These are phyloP conservation scores for Drosophila pandora DNA, from an alignment of 1,140 invertebrate species.

Conservation along the genomic window DNA sequence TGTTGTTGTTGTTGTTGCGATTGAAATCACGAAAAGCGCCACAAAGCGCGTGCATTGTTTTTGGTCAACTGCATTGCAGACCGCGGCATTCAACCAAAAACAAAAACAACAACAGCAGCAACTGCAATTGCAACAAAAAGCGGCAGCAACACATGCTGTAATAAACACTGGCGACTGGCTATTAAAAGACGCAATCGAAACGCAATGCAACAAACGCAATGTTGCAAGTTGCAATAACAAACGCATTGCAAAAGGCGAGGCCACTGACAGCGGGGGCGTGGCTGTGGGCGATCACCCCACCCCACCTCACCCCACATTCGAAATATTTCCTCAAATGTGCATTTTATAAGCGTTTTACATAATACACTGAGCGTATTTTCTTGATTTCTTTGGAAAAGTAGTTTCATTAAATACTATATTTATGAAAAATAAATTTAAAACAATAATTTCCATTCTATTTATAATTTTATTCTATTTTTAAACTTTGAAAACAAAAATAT, in stretches of 20 bases:
- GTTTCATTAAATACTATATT: too few species aligned
- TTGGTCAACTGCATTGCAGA: constrained; percentile 73
- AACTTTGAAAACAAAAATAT: too few species aligned
- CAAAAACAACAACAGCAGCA: constrained; percentile 5
- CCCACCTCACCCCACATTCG: too few species aligned
- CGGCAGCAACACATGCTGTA: constrained; percentile 3
- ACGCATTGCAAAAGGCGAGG: constrained; percentile 11
- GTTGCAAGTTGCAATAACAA: too few species aligned
- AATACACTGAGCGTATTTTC: neutral
- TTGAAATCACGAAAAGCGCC: constrained; percentile 62
- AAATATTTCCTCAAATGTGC: neutral
- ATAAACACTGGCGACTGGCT: constrained; percentile 24
- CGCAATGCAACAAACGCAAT: constrained; percentile 14
- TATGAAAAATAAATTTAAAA: too few species aligned
- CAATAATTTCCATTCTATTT: too few species aligned
- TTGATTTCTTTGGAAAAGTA: too few species aligned
- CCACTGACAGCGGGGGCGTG: constrained; percentile 27
- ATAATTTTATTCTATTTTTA: too few species aligned
- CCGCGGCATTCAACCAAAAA: constrained; percentile 16
- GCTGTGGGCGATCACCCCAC: constrained; percentile 3
- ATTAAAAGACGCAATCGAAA: constrained; percentile 50
- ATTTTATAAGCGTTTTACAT: neutral
- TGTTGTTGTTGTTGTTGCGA: constrained; percentile 43
- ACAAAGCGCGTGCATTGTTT: constrained; percentile 72
- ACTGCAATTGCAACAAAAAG: constrained; percentile 30